A percentile compares a stretch with the other conserved stretches of the same genome.
Conservation (phyloP, 1,140 invertebrate species). For the Diachasma alloeum region DNA sequence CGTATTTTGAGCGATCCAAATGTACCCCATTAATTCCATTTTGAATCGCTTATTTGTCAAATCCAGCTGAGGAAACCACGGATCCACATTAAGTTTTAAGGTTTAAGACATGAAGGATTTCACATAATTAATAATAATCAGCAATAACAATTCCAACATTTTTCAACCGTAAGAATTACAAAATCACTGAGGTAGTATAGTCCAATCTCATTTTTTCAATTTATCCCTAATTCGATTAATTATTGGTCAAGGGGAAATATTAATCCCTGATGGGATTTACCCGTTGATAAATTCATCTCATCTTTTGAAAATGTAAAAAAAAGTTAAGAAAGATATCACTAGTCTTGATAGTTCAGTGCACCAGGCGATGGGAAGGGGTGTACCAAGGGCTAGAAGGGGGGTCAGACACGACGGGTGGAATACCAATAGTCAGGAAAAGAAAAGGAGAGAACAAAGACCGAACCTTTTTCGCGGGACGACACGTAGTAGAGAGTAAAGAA, state of each 20-base stretch:
- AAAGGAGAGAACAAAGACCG: slow-evolving; percentile 47
- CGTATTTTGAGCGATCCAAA: too few species aligned
- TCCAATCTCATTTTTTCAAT: too few species aligned
- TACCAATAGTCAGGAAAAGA: slow-evolving; percentile 52
- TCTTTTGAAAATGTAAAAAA: background rate
- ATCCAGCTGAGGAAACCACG: too few species aligned
- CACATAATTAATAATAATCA: too few species aligned
- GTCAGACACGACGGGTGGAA: slow-evolving; percentile 43
- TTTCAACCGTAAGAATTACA: too few species aligned
- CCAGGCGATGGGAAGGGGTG: slow-evolving; percentile 19
- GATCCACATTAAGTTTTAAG: too few species aligned
- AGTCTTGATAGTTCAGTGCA: background rate
- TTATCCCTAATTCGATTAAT: background rate
- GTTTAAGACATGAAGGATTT: too few species aligned
- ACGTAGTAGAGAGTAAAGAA: slow-evolving; percentile 39
- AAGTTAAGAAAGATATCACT: background rate
- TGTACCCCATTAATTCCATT: too few species aligned
- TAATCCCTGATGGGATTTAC: background rate
- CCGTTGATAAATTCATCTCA: background rate
- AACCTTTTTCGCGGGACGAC: slow-evolving; percentile 40
- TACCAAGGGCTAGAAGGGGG: slow-evolving; percentile 39
- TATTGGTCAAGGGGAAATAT: background rate
- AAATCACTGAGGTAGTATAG: too few species aligned
- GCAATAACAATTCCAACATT: too few species aligned
- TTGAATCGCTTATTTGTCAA: too few species aligned